These are phyloP conservation scores for Apamea sordens DNA, from an alignment of 2,888 invertebrate species.

Conservation along the genomic window DNA sequence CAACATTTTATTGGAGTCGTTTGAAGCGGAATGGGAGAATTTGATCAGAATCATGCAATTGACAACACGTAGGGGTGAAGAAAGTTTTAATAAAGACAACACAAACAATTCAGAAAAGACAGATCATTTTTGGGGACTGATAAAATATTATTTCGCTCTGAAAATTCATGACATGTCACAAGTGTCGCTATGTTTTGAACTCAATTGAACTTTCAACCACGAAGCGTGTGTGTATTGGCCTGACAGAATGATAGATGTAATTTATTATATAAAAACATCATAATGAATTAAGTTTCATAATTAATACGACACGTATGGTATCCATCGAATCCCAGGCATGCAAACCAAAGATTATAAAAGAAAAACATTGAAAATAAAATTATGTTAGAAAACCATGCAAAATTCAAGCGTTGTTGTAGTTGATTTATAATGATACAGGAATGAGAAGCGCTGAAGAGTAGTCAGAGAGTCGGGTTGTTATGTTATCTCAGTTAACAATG, in stretches of 20 bases:
- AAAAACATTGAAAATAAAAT: slow-evolving; percentile 32
- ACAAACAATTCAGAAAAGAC: slow-evolving; percentile 17
- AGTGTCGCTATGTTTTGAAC: slow-evolving; percentile 21
- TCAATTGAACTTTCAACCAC: slow-evolving; percentile 29
- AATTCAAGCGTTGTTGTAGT: slow-evolving; percentile 40
- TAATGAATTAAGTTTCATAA: slow-evolving; percentile 35
- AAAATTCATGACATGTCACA: slow-evolving; percentile 6
- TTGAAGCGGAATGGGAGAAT: slow-evolving; percentile 53
- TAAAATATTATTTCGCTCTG: neutral
- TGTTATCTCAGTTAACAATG: slow-evolving; percentile 50
- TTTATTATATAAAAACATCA: slow-evolving; percentile 36
- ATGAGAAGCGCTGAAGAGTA: slow-evolving; percentile 57
- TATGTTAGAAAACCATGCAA: slow-evolving; percentile 50
- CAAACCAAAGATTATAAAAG: slow-evolving; percentile 53
- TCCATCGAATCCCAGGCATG: slow-evolving; percentile 54
- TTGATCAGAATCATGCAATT: slow-evolving; percentile 60
- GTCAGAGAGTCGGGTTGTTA: slow-evolving; percentile 50
- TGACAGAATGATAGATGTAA: slow-evolving; percentile 35
- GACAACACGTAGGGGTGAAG: slow-evolving; percentile 47
- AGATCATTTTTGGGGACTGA: neutral
- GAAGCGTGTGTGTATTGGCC: slow-evolving; percentile 36
- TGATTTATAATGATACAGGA: slow-evolving; percentile 38
- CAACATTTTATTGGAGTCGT: slow-evolving; percentile 51
- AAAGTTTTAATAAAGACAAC: slow-evolving; percentile 23
- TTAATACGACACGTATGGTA: slow-evolving; percentile 35